These are phyloP conservation scores for Sylvia atricapilla DNA, from an alignment of 2,113 vertebrate species.

Conservation along the genomic window DNA sequence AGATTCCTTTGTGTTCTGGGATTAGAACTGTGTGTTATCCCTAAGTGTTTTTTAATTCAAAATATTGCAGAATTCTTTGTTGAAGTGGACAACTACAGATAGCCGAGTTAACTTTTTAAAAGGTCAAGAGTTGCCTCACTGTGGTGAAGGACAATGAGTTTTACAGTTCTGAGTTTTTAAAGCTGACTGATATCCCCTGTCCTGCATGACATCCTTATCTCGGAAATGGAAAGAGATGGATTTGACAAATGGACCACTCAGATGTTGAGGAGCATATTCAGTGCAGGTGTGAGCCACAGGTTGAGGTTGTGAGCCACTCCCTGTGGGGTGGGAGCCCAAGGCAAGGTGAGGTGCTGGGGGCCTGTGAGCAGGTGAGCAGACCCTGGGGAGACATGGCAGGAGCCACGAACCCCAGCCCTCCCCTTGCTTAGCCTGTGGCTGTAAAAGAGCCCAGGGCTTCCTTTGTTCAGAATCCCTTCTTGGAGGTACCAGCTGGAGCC, in stretches of 20 bases:
- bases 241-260: neutral
- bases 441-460: neutral
- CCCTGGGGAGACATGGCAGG: neutral
- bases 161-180: neutral
- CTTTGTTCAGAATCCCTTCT: neutral
- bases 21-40: neutral
- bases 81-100: neutral
- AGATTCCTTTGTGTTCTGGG: neutral
- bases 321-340: neutral
- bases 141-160: neutral
- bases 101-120: neutral
- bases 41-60: neutral
- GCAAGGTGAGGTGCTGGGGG: neutral
- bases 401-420: neutral
- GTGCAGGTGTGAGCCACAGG: neutral
- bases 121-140: neutral
- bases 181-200: neutral
- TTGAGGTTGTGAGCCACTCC: neutral
- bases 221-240: neutral
- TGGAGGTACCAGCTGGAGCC: neutral
- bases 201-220: neutral
- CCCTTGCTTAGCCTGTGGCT: neutral
- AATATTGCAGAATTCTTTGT: neutral
- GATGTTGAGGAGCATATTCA: no score
- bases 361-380: neutral